Evolutionary conservation across 2,797 vertebrate genomes (phyloP).

Genomic region (Enteromius argenteus): DNA sequence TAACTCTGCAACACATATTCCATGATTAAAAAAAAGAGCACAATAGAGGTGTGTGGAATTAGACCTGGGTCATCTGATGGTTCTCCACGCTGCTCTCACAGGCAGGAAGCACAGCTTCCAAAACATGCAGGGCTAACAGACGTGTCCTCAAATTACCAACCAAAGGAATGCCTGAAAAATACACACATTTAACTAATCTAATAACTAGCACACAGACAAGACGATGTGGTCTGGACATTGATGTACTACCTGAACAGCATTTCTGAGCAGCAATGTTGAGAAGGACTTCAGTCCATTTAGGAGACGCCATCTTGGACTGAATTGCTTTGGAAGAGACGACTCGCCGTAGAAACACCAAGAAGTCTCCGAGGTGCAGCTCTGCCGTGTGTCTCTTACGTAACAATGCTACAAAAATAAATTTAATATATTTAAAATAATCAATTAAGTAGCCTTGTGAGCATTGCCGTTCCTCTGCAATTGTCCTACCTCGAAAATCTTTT

Average conservation of each 20-base stretch:
- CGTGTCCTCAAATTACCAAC: constrained; percentile 96
- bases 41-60: background rate
- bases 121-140: constrained; percentile 92
- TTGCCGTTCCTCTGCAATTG: background rate
- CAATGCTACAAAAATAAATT: constrained; percentile 76
- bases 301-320: constrained; percentile 98
- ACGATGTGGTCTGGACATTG: background rate
- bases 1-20: background rate
- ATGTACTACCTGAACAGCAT: constrained; percentile 88
- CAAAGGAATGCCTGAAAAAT: constrained; percentile 86
- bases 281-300: constrained; percentile 98
- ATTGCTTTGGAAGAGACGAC: constrained; percentile 99
- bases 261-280: constrained; percentile 98
- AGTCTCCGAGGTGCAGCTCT: constrained; percentile 95
- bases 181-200: background rate
- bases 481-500: constrained; percentile 91
- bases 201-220: background rate
- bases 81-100: constrained; percentile 94
- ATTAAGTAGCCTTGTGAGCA: no score
- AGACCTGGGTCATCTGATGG: constrained; percentile 94
- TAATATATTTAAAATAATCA: background rate
- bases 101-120: constrained; percentile 95
- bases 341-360: constrained; percentile 93
- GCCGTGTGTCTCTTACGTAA: constrained; percentile 92
- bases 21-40: background rate